These are phyloP conservation scores for Oryzias dopingdopingensis DNA, from an alignment of 2,797 vertebrate species.

Conservation along the genomic window DNA sequence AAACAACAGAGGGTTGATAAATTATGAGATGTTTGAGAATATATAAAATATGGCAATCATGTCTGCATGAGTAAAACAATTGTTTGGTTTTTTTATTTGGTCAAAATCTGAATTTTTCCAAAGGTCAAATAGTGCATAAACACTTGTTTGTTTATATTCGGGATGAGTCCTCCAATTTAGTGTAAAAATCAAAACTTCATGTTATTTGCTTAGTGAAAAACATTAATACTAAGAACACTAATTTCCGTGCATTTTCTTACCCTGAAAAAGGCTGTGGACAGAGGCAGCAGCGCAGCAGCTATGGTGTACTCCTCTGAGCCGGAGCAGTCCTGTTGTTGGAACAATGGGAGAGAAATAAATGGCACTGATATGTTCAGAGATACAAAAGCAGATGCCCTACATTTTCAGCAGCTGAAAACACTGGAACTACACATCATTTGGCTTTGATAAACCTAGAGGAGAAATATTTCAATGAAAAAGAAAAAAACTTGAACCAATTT, in stretches of 20 bases:
- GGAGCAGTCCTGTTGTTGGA: conserved; percentile 90
- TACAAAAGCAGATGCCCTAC: conserved; percentile 7
- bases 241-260: conserved; percentile 73
- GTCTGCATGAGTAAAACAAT: no score
- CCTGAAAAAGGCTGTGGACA: conserved; percentile 95
- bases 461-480: not conserved
- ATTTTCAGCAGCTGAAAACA: conserved; percentile 13
- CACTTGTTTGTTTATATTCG: no score
- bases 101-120: not conserved
- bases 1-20: not conserved
- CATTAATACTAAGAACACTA: no score
- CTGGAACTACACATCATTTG: not conserved
- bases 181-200: no score
- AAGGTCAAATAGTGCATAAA: no score
- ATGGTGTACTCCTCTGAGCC: conserved; percentile 93
- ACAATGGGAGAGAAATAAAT: conserved; percentile 50
- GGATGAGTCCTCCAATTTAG: no score
- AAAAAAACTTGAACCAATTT: not conserved
- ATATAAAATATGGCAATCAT: not conserved
- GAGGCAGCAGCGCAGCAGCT: conserved; percentile 89
- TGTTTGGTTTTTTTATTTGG: no score
- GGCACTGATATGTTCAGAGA: not conserved
- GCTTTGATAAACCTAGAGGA: conserved; percentile 3
- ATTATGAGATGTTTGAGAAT: no score
- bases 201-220: not conserved